Base-by-base conservation (phyloP, 2,888 invertebrate species). In the Conchocele bisecta region DNA sequence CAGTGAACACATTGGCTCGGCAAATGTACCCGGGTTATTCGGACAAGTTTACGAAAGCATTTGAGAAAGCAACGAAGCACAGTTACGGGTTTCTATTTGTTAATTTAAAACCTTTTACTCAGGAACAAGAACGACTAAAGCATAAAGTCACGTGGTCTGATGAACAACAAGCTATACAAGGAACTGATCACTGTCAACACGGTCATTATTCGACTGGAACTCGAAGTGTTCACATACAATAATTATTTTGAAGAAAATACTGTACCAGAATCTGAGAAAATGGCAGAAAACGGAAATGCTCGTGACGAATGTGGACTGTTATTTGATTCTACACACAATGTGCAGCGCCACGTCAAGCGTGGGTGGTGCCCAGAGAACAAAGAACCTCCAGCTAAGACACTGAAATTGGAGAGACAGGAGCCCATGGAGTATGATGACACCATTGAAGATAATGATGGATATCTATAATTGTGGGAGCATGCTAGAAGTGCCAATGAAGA, bases 281-380 rank as follows among this genome's bases (percentile, higher is more conserved):
- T 56, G 41, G 56, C 41, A 41, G 56, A 56, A 22, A 56, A 56
- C 26, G 26, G 35, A 3, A 26, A 41, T n/a, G 24, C 57, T 28
- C 63, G 66, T 61, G 61, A 57, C 26, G 74, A 74, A 46, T 74
- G 68, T 50, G 69, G 74, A 24, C n/a, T 60, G 15, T 26, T 74
- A 31, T 64, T 69, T 24, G 68, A 64, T 24, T 42, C 63, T 22
- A 51, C 31, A 5, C 64, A 59, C 37, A 68, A 74, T 39, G 51
- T 69, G 24, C 65, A 65, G 17, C 59, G 60, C 42, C 60, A 69
- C 39, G 33, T 74, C 9, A 74, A 74, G 46, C 37, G 17, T 13
- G 33, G 56, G 15, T 74, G 74, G 68, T 74, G 65, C 58, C 68
- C 68, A n/a, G 68, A 68, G 50, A 48, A 20, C 15, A 37, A 58